Evolutionary conservation across 2,888 invertebrate genomes (phyloP), one percentile per base, ranked within the genome.

Genomic region (Resseliella maxima): DNA sequence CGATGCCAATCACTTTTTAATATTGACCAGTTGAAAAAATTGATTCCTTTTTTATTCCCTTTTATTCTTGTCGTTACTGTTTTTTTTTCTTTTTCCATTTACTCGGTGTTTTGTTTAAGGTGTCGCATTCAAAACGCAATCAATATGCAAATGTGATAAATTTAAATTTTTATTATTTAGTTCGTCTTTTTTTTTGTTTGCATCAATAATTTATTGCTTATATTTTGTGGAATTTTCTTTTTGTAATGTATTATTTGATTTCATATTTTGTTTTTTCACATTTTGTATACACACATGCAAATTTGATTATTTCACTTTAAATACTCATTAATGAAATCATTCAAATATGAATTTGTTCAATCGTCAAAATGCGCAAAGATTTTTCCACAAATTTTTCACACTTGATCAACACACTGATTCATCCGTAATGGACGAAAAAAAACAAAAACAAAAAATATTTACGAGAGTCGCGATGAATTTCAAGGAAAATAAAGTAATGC

Each of bases 1-100:
- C n/a, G 27, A 24, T 12, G 72, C 15, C 31, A 15, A 72, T 72
- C 72, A 72, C 72, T 72, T 72, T 59, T 59, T 31, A 72, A 72
- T 72, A 72, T 72, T 72, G 18, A 15, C 12, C 72, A 31, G 31
- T 72, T 72, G 12, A 15, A 12, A 15, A 72, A 59, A 24, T 59
- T 50, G 41, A 41, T 41, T 41, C 41, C 6, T 41, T 41, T 41
- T 5, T 41, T 41, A 8, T 41, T 41, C 41, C 5, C 6, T 5
- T 41, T 41, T 12, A 41, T 41, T 41, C 12, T 41, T 50, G 21
- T 50, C 21, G 15, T 50, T 18, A 18, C 15, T 50, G 21, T 50
- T 36, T 35, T 81, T 18, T 81, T 38, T n/a, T 21, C 24, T 81
- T 81, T 36, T 81, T 81, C 35, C 36, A 6, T 10, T 81, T 18